Base-by-base conservation (phyloP, 2,797 vertebrate genomes). In the Aulostomus chinensis region DNA sequence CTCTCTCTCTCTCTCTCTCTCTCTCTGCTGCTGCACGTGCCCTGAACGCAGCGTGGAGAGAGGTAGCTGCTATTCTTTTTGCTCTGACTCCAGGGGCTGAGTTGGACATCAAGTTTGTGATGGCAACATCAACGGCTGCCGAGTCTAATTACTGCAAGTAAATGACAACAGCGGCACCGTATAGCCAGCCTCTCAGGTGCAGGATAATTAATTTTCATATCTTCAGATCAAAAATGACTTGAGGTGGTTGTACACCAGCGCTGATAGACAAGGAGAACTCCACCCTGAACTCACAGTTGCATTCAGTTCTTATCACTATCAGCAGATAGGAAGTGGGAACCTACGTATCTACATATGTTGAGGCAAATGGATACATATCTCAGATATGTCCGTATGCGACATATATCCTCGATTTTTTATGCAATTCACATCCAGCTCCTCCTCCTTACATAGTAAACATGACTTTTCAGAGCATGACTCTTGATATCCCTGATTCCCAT, bases 121-220 rank as follows among this genome's bases (percentile, higher is more conserved):
- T 68, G 68, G n/a, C n/a, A 86, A 67, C 88, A 88, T 86, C 85
- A 88, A 86, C 76, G n/a, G n/a, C n/a, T n/a, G n/a, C n/a, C n/a
- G n/a, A n/a, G 34, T 85, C 70, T 90, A 87, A 90, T 91, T 90
- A 78, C 69, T 58, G 68, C 53, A 81, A 88, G 86, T 74, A 89
- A 90, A 88, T 87, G 80, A 81, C 80, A 81, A 72, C 78, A 69
- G 65, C n/a, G n/a, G n/a, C 62, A 38, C 63, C 58, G 71, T 69
- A 53, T 64, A 67, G 53, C 78, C 66, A 69, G 72, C 78, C 73
- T 72, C 75, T 80, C 78, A 55, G 74, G 65, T 84, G 81, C 69
- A 32, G 68, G 67, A 50, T 88, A 89, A 90, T 91, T 90, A 88
- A 88, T 90, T 90, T 89, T 74, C 76, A 85, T 87, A 89, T 88